Conservation (phyloP, 2,888 invertebrate genomes). For the Vanessa cardui region DNA sequence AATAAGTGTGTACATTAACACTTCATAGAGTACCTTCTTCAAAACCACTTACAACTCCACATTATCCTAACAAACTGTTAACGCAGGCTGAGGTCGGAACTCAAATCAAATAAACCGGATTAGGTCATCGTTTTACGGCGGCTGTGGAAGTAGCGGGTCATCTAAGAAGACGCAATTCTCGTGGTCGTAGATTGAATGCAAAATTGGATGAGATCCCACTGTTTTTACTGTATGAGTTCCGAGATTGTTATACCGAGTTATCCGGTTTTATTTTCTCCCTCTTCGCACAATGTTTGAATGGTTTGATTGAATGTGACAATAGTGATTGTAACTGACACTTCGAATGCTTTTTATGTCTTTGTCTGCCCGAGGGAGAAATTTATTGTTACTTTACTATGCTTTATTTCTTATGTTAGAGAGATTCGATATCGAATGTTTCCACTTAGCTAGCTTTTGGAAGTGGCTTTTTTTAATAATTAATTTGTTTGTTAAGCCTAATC, state of each 20-base stretch:
- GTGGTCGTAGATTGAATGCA: slow-evolving; percentile 82
- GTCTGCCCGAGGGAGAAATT: slow-evolving; percentile 53
- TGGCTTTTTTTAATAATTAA: too few species aligned
- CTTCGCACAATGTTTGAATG: slow-evolving; percentile 67
- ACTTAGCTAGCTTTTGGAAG: slow-evolving; percentile 8
- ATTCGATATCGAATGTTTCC: slow-evolving; percentile 7
- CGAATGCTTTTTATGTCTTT: slow-evolving; percentile 57
- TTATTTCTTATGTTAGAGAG: slow-evolving; percentile 23
- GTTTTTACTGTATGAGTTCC: slow-evolving; percentile 76
- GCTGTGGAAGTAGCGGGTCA: slow-evolving; percentile 78
- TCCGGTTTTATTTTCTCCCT: slow-evolving; percentile 69
- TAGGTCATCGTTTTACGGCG: slow-evolving; percentile 80
- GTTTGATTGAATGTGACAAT: slow-evolving; percentile 81
- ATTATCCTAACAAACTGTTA: slow-evolving; percentile 60
- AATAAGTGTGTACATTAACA: background rate
- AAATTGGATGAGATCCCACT: slow-evolving; percentile 81
- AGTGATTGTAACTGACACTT: slow-evolving; percentile 71
- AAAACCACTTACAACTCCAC: slow-evolving; percentile 15
- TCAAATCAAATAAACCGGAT: slow-evolving; percentile 81
- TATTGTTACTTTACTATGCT: slow-evolving; percentile 47
- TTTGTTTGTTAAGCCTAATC: too few species aligned
- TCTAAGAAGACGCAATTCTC: slow-evolving; percentile 79
- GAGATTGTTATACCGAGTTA: slow-evolving; percentile 65
- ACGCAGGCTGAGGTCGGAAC: slow-evolving; percentile 70
- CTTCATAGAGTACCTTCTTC: background rate